These are phyloP conservation scores for Prionace glauca DNA, from an alignment of 2,797 vertebrate species.

Conservation along the genomic window DNA sequence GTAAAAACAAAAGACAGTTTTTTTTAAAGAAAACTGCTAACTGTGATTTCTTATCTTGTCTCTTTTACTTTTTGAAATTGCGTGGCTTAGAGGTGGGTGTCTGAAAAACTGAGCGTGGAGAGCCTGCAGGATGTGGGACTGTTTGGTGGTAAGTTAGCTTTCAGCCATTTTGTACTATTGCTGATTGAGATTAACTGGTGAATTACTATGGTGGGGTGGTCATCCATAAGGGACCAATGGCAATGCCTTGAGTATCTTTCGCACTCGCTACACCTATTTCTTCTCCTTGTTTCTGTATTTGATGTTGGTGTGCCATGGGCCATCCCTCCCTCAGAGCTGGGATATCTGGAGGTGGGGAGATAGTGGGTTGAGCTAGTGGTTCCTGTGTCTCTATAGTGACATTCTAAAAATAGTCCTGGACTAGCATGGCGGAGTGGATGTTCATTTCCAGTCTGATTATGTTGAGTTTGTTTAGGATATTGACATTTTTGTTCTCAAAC, in stretches of 20 bases:
- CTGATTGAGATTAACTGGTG: background rate
- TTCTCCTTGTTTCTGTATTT: background rate
- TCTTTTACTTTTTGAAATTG: background rate
- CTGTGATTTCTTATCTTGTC: background rate
- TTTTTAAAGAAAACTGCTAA: background rate
- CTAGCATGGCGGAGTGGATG: background rate
- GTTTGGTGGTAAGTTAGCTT: slow-evolving; percentile 83
- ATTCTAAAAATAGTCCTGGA: background rate
- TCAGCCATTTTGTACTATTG: background rate
- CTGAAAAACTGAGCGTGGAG: slow-evolving; percentile 97
- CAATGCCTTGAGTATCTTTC: background rate
- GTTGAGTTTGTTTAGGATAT: background rate
- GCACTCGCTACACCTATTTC: background rate
- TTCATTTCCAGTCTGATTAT: background rate
- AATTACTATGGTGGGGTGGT: background rate
- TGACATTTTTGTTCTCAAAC: background rate
- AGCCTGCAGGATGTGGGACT: slow-evolving; percentile 94
- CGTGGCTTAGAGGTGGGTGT: slow-evolving; percentile 81
- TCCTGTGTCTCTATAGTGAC: background rate
- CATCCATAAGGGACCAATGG: background rate
- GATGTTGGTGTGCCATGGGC: background rate
- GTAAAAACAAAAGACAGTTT: no score
- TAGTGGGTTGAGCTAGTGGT: background rate
- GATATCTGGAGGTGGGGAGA: background rate
- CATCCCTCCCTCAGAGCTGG: background rate